Evolutionary conservation across 2,113 vertebrate genomes (phyloP).

Genomic region (Amphilophus citrinellus): DNA sequence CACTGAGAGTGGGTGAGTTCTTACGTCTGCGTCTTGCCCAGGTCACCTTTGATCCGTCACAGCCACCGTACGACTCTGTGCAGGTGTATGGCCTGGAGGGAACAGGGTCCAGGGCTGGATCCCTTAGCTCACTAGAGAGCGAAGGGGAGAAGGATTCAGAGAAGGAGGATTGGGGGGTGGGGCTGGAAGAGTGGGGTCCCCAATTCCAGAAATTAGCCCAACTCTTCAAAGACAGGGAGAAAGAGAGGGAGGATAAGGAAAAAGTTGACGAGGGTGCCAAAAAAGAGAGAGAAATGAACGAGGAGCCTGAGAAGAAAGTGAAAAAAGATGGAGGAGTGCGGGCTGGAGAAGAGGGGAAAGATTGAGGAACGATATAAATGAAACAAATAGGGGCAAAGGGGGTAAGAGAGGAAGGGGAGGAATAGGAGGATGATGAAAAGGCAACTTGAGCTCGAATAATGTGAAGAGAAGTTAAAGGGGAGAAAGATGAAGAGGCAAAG

Average conservation of each 20-base stretch:
- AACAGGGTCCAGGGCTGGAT: slow-evolving; percentile 87
- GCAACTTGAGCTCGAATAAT: slow-evolving; percentile 75
- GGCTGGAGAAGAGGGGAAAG: slow-evolving; percentile 53
- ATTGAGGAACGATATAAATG: slow-evolving; percentile 61
- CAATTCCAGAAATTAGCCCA: slow-evolving; percentile 89
- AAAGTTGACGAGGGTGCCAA: slow-evolving; percentile 45
- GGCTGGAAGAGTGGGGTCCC: slow-evolving; percentile 88
- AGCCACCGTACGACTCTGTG: slow-evolving; percentile 91
- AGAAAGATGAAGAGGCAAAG: slow-evolving; percentile 81
- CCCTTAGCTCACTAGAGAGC: slow-evolving; percentile 89
- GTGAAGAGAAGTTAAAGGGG: slow-evolving; percentile 80
- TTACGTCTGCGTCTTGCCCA: slow-evolving; percentile 87
- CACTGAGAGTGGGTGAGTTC: slow-evolving; percentile 86
- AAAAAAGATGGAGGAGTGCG: slow-evolving; percentile 47
- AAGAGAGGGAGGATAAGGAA: slow-evolving; percentile 72
- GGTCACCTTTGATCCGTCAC: slow-evolving; percentile 88
- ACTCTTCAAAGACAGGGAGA: slow-evolving; percentile 84
- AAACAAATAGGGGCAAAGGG: slow-evolving; percentile 66
- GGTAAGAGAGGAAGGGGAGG: slow-evolving; percentile 46
- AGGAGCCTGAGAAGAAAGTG: slow-evolving; percentile 41
- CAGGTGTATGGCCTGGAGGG: slow-evolving; percentile 92
- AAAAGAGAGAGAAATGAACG: slow-evolving; percentile 48
- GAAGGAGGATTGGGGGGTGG: slow-evolving; percentile 80
- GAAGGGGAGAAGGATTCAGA: slow-evolving; percentile 80
- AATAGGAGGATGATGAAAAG: slow-evolving; percentile 77